Conservation (phyloP, 92 coral and sea anemone species). For the Meandrina meandrites region DNA sequence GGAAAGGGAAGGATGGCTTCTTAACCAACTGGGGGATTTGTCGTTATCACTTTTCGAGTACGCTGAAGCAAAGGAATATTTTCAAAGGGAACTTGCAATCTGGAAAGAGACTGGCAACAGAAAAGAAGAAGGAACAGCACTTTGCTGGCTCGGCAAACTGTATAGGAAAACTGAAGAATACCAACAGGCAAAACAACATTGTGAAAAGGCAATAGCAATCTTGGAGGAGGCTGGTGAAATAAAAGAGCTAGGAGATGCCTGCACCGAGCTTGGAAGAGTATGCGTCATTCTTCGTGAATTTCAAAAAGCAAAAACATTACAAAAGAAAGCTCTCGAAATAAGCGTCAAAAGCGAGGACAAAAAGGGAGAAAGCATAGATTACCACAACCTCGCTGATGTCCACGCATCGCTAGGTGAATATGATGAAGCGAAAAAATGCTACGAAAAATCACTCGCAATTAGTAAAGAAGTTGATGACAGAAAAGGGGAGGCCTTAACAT, state of each 20-base stretch:
- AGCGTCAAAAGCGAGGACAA: neutral
- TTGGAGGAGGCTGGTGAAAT: neutral
- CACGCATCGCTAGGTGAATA: neutral
- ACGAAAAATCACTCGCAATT: neutral
- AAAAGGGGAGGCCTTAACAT: neutral
- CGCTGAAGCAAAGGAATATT: neutral
- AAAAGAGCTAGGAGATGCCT: neutral
- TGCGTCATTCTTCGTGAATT: neutral
- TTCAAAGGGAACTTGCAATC: neutral
- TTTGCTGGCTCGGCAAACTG: neutral
- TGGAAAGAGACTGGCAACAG: neutral
- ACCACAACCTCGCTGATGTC: neutral
- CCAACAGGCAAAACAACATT: neutral
- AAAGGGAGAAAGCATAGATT: neutral
- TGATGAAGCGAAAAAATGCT: neutral
- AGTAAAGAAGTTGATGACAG: neutral
- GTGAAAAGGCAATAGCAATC: neutral
- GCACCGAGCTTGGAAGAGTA: neutral
- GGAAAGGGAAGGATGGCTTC: neutral
- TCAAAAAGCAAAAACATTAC: neutral
- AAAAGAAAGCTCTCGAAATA: slow-evolving; percentile 1
- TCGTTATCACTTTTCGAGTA: neutral
- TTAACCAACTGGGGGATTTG: neutral
- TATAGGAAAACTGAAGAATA: neutral
- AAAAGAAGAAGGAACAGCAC: neutral